These are phyloP conservation scores for Sprattus sprattus DNA, from an alignment of 2,113 vertebrate genomes.

Conservation along the genomic window DNA sequence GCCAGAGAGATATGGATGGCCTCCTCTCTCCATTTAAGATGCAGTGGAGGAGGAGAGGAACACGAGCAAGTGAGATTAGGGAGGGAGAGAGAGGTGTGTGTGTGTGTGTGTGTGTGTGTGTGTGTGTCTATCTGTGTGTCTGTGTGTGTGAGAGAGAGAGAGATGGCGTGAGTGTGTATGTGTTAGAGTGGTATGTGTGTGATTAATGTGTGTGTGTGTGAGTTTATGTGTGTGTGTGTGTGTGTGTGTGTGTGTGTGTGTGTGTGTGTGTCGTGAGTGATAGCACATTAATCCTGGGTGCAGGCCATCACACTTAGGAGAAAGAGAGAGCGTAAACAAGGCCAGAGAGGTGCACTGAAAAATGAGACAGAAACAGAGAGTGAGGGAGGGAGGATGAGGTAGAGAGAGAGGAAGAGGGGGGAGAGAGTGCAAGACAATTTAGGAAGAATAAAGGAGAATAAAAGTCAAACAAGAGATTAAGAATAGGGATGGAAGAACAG, in stretches of 20 bases:
- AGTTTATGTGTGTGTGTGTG: neutral
- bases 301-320: constrained; percentile 23
- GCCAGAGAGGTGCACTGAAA: constrained; percentile 30
- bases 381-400: neutral
- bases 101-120: constrained; percentile 21
- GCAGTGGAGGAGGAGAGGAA: constrained; percentile 30
- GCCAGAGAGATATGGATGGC: constrained; percentile 56
- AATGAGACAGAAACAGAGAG: constrained; percentile 27
- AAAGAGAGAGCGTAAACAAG: constrained; percentile 34
- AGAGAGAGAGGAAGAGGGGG: constrained; percentile 30
- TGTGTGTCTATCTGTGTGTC: neutral
- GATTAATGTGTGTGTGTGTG: neutral
- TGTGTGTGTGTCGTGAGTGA: neutral
- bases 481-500: neutral
- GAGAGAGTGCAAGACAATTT: constrained; percentile 22
- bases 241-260: constrained; percentile 5
- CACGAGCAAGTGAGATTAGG: too few species aligned
- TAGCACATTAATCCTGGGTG: constrained; percentile 27
- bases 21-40: constrained; percentile 60
- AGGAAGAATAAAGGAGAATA: neutral
- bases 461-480: neutral
- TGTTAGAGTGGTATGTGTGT: neutral
- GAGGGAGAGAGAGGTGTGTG: constrained; percentile 16
- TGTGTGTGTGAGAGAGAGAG: neutral
- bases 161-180: neutral